Percentiles rank a stretch among this genome's conserved stretches.
Conservation (phyloP, 2,797 vertebrate genomes). For the Xiphophorus birchmanni region DNA sequence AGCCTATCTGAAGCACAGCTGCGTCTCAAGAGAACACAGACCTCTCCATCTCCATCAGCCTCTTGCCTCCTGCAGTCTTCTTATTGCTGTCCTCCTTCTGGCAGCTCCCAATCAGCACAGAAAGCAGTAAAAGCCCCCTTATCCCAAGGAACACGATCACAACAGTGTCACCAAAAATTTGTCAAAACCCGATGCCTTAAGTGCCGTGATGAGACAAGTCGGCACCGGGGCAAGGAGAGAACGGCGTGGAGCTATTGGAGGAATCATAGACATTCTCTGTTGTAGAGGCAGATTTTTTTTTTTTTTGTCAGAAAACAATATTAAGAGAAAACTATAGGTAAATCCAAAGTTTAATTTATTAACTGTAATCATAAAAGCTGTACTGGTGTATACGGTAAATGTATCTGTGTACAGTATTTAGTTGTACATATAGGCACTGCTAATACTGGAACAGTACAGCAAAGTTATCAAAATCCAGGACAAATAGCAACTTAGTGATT, state of each 20-base stretch:
- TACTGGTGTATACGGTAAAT: neutral
- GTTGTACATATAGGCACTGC: neutral
- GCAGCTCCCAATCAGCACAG: constrained; percentile 17
- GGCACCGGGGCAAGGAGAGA: neutral
- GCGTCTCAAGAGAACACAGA: constrained; percentile 51
- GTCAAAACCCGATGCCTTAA: constrained; percentile 22
- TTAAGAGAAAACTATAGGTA: neutral
- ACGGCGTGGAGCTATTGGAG: neutral
- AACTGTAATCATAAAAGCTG: neutral
- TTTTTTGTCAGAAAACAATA: neutral
- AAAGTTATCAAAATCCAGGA: neutral
- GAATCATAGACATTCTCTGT: neutral
- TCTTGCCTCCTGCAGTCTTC: constrained; percentile 26
- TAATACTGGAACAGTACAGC: neutral
- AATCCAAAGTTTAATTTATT: neutral
- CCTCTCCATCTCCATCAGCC: constrained; percentile 57
- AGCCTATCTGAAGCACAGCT: constrained; percentile 51
- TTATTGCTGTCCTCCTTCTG: constrained; percentile 35
- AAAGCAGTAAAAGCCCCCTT: neutral
- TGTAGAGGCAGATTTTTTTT: neutral
- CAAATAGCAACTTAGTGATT: neutral
- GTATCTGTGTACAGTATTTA: neutral
- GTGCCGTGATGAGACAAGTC: neutral
- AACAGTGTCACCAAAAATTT: constrained; percentile 16
- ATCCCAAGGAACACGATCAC: neutral